Evolutionary conservation across 2,797 vertebrate species (phyloP), one percentile per base, ranked within the genome.

Genomic region (Falco berigora): DNA sequence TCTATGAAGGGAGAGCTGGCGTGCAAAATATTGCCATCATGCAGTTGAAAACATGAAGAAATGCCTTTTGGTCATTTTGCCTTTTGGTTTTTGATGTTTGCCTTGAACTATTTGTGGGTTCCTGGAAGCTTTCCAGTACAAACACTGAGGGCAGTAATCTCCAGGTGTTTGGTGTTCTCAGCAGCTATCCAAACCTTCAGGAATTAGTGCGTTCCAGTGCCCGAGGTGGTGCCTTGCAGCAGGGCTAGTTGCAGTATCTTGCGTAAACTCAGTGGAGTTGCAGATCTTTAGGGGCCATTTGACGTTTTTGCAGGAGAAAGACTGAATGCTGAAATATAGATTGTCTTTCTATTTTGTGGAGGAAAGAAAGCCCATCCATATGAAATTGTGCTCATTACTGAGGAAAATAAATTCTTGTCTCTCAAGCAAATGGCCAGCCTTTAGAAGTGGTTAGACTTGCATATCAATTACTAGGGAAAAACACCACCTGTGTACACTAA

Each of bases 371-470:
- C 8, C 28, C n/a, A 79, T 95, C 67, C 63, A 40, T 95, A 85
- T 72, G 64, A 95, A 96, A 94, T 62, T 92, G 34, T 87, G 71
- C 86, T 92, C 80, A 89, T 96, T 95, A 94, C 56, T 68, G 94
- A 89, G 74, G 77, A 83, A 95, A 95, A 96, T 58, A 91, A 89
- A 87, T 87, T 95, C 88, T 81, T 93, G 61, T 90, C 93, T 92
- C 86, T 77, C 86, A 93, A 96, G 71, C 63, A 92, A 96, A 94
- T 59, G 86, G 76, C 20, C 69, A 89, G 64, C 52, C 56, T 92
- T 96, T 94, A 82, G 93, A 93, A 90, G 55, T 86, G 32, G 71
- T 74, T 90, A 85, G 90, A 90, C 84, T 85, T 92, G 56, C 58
- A 72, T 75, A 72, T 82, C 83, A 89, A 34, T 95, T 95, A 92